Base-by-base conservation (phyloP, 2,888 invertebrate genomes). In the Kryphioiulus occultus region DNA sequence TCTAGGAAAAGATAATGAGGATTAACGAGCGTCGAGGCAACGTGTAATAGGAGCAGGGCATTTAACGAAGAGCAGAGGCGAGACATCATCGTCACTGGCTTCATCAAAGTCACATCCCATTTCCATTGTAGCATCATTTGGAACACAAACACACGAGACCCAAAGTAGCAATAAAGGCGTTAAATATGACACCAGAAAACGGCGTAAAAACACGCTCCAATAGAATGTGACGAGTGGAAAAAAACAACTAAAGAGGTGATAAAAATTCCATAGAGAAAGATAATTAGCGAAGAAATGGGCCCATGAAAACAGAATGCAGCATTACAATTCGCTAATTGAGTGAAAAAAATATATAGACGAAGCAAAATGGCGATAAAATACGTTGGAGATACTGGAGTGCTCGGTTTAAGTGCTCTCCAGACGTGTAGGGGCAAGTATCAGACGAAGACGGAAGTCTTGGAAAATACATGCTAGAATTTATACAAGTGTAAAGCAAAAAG, bases 1-100 rank as follows among this genome's bases (percentile, higher is more conserved):
- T 86, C 26, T 35, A 39, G 26, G 30, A 53, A 53, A 26, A 35
- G n/a, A 59, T 86, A 86, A 86, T 86, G 86, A 86, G 86, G 86
- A 86, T 86, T 86, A 59, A 86, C 86, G 86, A 86, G 85, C 85
- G 22, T 17, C 22, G 85, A 85, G 78, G 30, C 78, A 78, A 78
- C 17, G 78, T 30, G 78, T 78, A 30, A 78, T 78, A 78, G 26
- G 30, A 78, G 78, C 26, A 32, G 30, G 78, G 78, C 78, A 78
- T 78, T 78, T 78, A 78, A 78, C 26, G 78, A 9, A 78, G 78
- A 78, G 59, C 26, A 30, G 78, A 78, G 78, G 12, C 30, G 78
- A 68, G 26, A n/a, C 53, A n/a, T 7, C 68, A 26, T 68, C 68
- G 22, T 68, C 78, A 32, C 30, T 78, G 78, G 78, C 78, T 78